Conservation (phyloP, 2,797 vertebrate genomes). For the Staurois parvus region DNA sequence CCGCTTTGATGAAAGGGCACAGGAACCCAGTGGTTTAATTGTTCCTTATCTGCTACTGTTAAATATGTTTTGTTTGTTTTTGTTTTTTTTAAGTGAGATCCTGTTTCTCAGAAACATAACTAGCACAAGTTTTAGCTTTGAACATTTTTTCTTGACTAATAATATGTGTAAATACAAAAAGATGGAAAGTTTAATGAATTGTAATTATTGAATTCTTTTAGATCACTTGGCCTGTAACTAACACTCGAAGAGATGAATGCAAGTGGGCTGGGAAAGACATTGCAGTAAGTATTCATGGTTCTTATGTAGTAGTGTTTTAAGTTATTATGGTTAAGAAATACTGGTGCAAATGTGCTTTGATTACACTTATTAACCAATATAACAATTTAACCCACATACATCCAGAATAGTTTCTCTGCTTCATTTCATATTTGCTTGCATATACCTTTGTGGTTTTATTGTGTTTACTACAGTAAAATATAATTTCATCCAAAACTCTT, state of each 20-base stretch:
- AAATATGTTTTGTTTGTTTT: background rate
- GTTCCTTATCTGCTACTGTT: background rate
- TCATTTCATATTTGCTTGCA: too few species aligned
- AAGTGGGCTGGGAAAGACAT: constrained; percentile 99
- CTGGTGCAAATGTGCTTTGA: background rate
- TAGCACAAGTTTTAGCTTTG: background rate
- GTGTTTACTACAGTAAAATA: too few species aligned
- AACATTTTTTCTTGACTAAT: background rate
- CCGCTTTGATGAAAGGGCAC: background rate
- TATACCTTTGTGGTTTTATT: too few species aligned
- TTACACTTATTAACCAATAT: too few species aligned
- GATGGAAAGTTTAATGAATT: background rate
- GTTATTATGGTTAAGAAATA: background rate
- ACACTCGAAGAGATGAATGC: constrained; percentile 92
- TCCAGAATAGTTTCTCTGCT: too few species aligned
- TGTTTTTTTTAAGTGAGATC: too few species aligned
- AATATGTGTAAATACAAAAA: background rate
- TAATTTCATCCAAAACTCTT: too few species aligned
- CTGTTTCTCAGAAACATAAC: background rate
- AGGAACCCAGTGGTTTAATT: background rate
- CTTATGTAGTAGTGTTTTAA: constrained; percentile 22
- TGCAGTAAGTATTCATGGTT: constrained; percentile 81
- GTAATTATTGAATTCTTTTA: constrained; percentile 71
- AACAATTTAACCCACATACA: too few species aligned
- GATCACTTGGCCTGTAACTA: constrained; percentile 93